phyloP scores from a whole-genome alignment of 2,888 invertebrate genomes.

The Cephus pulcher region DNA sequence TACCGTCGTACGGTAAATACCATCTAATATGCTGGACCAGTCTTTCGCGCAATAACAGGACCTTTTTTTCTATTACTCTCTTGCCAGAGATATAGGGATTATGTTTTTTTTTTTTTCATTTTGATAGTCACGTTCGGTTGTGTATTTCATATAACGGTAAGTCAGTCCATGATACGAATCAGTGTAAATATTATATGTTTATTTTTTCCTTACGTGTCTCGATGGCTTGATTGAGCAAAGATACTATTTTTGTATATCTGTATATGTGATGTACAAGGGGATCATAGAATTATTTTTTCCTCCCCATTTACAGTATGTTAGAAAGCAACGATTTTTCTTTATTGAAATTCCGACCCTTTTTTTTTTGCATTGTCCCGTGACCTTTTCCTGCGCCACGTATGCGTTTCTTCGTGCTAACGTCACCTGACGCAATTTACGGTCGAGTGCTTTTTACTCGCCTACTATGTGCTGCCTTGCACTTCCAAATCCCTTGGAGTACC shows the following conservation, averaged over 20 bases:
- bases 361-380: not conserved
- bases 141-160: not conserved
- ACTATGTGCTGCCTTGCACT: not conserved
- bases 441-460: not conserved
- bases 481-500: not conserved
- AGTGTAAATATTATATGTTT: not conserved
- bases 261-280: too few species aligned
- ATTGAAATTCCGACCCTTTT: not conserved
- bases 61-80: not conserved
- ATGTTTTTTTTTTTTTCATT: not conserved
- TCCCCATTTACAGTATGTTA: not conserved
- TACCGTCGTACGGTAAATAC: not conserved
- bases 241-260: too few species aligned
- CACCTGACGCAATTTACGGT: not conserved
- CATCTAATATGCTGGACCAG: not conserved
- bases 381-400: not conserved
- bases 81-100: not conserved
- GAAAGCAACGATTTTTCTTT: not conserved
- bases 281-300: too few species aligned
- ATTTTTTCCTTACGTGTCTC: not conserved
- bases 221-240: too few species aligned
- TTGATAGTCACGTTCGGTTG: not conserved
- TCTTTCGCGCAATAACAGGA: not conserved
- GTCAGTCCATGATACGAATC: not conserved
- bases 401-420: not conserved